Base-by-base conservation (phyloP, 1,140 invertebrate species). In the Eulimnadia texana region DNA sequence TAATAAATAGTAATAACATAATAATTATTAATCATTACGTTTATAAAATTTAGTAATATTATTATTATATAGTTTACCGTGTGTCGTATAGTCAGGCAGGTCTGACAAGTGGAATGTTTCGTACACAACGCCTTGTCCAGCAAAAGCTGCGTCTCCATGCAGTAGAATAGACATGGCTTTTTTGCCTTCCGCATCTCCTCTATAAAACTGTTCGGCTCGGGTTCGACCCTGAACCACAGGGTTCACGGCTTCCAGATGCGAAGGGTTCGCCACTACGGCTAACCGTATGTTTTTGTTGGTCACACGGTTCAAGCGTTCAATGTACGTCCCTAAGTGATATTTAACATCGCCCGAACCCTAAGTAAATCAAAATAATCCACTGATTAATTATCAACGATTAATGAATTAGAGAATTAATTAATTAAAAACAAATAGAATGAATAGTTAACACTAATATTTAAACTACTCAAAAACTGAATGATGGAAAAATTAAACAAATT, bases 71-170 rank as follows among this genome's bases (percentile, higher is more conserved):
- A n/a, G n/a, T n/a, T n/a, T n/a, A n/a, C 97, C 97, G 72, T 96
- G 90, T 10, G 96, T 98, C 13, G 95, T 98, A 73, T 99, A 99
- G 68, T 90, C 89, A 28, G 94, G 94, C 63, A 99, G 79, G 74
- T 99, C 94, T 49, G 92, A 93, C 75, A 99, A 82, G 75, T 98
- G 94, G 81, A 99, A 95, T 1, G 95, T 98, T 77, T 99, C 97
- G 73, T 94, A 98, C n/a, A 99, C 96, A 67, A 93, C 84, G 63
- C 96, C 97, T 80, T 99, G 96, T 25, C 97, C 97, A 70, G 90
- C 85, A 78, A 99, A 99, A 49, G 97, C 95, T 55, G 96, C 96
- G 79, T 99, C 97, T 64, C 97, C 97, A 73, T 99, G 97, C 27
- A 99, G 79, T 50, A 99, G 76, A 60, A 95, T 85, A 3, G 89